Percentiles rank a stretch among this genome's conserved stretches.
phyloP scores from a whole-genome alignment of 2,888 invertebrate genomes.

The Cheilosia impressa region DNA sequence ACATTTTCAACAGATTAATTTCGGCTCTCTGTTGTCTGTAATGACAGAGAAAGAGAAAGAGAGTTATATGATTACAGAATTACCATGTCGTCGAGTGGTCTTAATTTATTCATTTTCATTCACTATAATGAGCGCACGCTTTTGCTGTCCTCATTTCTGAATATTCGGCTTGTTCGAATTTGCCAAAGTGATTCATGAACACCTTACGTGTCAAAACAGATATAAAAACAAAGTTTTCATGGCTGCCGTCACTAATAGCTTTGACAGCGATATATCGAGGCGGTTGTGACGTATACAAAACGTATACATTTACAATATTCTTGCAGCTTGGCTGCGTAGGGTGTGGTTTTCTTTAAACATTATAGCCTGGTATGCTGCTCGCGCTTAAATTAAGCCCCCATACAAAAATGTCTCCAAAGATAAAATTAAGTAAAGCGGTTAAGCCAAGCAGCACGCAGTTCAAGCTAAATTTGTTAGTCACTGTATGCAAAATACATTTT shows the following conservation, averaged over 20 bases:
- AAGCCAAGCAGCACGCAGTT: no score
- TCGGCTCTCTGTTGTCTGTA: slow-evolving; percentile 27
- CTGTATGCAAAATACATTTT: no score
- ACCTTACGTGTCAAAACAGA: slow-evolving; percentile 32
- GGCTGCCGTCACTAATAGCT: slow-evolving; percentile 25
- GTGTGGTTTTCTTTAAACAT: no score
- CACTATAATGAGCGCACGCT: slow-evolving; percentile 34
- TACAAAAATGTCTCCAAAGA: no score
- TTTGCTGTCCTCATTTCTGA: background rate
- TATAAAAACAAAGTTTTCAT: slow-evolving; percentile 31
- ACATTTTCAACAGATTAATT: slow-evolving; percentile 10
- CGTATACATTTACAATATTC: background rate
- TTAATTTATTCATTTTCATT: slow-evolving; percentile 49
- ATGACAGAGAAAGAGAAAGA: slow-evolving; percentile 33
- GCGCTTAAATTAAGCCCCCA: no score
- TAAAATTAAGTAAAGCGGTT: no score
- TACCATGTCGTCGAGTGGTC: slow-evolving; percentile 29
- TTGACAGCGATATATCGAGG: slow-evolving; percentile 33
- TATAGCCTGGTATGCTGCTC: no score
- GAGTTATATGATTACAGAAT: slow-evolving; percentile 23
- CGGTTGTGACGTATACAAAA: slow-evolving; percentile 27
- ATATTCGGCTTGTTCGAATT: slow-evolving; percentile 13
- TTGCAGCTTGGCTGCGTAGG: no score
- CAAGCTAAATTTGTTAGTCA: no score
- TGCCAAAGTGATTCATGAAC: slow-evolving; percentile 43